Percentiles rank a stretch among this genome's conserved stretches.
Evolutionary conservation across 2,797 vertebrate genomes (phyloP).

Genomic region (Phataginus tetradactyla): DNA sequence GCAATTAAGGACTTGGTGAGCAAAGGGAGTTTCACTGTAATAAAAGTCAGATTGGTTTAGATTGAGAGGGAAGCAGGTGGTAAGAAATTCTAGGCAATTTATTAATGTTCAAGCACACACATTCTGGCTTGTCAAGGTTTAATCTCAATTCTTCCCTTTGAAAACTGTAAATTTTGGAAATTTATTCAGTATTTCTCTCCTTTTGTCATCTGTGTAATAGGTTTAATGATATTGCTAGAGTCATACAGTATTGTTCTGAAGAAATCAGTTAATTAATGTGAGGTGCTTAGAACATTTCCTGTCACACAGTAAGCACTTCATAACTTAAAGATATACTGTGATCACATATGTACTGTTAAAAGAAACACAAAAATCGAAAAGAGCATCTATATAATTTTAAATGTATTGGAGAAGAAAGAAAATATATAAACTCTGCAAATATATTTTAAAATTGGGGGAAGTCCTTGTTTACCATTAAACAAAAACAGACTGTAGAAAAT

Average conservation of each 20-base stretch:
- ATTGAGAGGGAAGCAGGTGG: background rate
- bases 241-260: background rate
- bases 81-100: background rate
- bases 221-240: background rate
- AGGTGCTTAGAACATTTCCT: background rate
- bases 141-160: background rate
- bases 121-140: background rate
- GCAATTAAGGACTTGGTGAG: background rate
- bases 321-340: background rate
- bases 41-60: background rate
- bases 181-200: background rate
- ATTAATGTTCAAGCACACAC: background rate
- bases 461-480: slow-evolving; percentile 40
- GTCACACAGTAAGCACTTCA: background rate
- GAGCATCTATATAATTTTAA: background rate
- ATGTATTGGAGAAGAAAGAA: background rate
- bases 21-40: background rate
- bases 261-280: background rate
- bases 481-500: slow-evolving; percentile 43
- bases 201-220: background rate
- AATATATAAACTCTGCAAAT: background rate
- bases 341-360: background rate
- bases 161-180: background rate
- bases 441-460: background rate
- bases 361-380: background rate